A percentile compares a stretch with the other conserved stretches of the same genome.
Conservation (phyloP, 2,888 invertebrate species). For the Drosophila pseudotalamancana region DNA sequence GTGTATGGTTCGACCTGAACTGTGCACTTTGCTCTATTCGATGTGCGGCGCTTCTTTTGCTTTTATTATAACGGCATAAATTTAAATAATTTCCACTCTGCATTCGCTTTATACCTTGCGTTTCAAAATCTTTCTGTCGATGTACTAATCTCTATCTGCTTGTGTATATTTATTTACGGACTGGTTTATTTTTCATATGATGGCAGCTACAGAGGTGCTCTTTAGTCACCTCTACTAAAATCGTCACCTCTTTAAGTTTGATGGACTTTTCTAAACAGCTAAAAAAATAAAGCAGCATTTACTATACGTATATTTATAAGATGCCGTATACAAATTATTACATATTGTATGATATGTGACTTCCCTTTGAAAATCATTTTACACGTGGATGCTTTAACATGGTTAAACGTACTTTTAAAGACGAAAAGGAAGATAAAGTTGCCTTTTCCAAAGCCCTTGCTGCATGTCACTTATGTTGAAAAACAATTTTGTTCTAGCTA, state of each 20-base stretch:
- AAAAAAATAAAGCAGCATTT: no score
- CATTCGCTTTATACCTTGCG: constrained; percentile 48
- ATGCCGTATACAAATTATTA: neutral
- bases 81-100: constrained; percentile 71
- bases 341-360: constrained; percentile 1
- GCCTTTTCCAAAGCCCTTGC: constrained; percentile 28
- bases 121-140: constrained; percentile 33
- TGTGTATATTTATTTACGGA: neutral
- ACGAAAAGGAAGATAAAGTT: constrained; percentile 40
- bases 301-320: no score
- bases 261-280: no score
- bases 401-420: constrained; percentile 52
- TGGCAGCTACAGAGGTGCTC: no score
- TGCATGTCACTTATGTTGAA: constrained; percentile 77
- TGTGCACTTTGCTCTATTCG: constrained; percentile 31
- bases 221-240: no score
- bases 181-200: constrained; percentile 17
- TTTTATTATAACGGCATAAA: constrained; percentile 57
- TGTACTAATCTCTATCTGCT: constrained; percentile 15
- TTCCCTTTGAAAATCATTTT: constrained; percentile 62
- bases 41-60: constrained; percentile 15
- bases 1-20: constrained; percentile 1
- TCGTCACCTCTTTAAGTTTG: no score
- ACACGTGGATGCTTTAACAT: constrained; percentile 65
- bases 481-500: constrained; percentile 78